Evolutionary conservation across 2,113 vertebrate genomes (phyloP).

Genomic region (Hippocampus barbouri): DNA sequence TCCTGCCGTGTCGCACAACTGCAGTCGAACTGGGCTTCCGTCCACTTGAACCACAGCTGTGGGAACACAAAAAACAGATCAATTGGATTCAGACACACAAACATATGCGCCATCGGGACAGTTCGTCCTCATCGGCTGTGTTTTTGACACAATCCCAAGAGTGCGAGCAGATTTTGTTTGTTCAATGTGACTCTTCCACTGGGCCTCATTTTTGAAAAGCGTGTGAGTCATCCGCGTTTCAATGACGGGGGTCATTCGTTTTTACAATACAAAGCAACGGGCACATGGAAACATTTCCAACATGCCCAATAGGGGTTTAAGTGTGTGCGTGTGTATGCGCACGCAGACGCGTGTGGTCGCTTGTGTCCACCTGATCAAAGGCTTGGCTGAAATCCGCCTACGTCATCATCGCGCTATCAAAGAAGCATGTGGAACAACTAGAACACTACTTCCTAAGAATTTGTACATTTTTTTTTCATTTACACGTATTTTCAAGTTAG

Average conservation of each 20-base stretch:
- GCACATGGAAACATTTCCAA: constrained; percentile 66
- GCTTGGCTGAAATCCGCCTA: constrained; percentile 34
- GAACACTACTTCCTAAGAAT: no score
- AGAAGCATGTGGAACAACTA: not conserved
- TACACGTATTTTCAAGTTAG: no score
- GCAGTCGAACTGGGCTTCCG: constrained; percentile 75
- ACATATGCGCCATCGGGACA: constrained; percentile 15
- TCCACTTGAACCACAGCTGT: constrained; percentile 80
- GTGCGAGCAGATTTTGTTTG: constrained; percentile 39
- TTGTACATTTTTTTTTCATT: no score
- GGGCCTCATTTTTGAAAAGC: constrained; percentile 46
- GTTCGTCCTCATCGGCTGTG: constrained; percentile 34
- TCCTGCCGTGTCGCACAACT: constrained; percentile 82
- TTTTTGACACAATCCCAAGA: constrained; percentile 40
- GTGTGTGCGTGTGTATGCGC: constrained; percentile 26
- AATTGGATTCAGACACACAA: constrained; percentile 29
- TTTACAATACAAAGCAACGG: constrained; percentile 42
- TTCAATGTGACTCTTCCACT: constrained; percentile 32
- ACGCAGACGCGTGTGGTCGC: not conserved
- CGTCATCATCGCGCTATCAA: not conserved
- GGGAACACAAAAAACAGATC: constrained; percentile 34
- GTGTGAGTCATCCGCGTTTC: constrained; percentile 57
- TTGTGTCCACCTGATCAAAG: constrained; percentile 61
- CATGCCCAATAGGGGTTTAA: constrained; percentile 33
- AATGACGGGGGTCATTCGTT: constrained; percentile 47